Percentiles rank a stretch among this genome's conserved stretches.
Evolutionary conservation across 64 coral and sea anemone species (phyloP).

Genomic region (Cladopsammia gracilis): DNA sequence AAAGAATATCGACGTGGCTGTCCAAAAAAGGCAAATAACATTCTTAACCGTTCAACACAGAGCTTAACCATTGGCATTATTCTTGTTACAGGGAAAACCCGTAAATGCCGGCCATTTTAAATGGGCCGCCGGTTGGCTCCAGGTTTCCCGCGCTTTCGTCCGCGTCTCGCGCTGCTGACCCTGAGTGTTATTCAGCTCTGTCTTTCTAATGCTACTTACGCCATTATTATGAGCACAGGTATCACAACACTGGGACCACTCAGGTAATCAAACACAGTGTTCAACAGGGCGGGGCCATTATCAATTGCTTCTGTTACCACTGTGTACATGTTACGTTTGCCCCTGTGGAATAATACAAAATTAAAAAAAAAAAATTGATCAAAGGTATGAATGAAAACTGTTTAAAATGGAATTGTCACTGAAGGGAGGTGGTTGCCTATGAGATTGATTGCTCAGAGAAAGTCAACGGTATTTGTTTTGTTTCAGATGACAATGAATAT

Average conservation of each 20-base stretch:
- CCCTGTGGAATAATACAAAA: conserved; percentile 11
- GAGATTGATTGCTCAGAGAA: too few relatives aligned
- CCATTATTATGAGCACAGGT: conserved; percentile 76
- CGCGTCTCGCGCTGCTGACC: neutral
- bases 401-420: neutral
- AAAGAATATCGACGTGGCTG: too few relatives aligned
- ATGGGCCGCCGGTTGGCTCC: too few relatives aligned
- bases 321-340: conserved; percentile 73
- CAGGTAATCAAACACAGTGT: conserved; percentile 82
- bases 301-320: conserved; percentile 81
- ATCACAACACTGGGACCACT: conserved; percentile 75
- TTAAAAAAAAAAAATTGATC: neutral
- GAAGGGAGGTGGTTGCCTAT: too few relatives aligned
- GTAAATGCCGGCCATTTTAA: too few relatives aligned
- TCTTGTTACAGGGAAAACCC: too few relatives aligned
- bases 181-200: neutral
- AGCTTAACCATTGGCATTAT: too few relatives aligned
- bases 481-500: too few relatives aligned
- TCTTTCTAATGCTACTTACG: conserved; percentile 52
- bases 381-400: neutral
- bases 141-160: neutral
- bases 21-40: too few relatives aligned
- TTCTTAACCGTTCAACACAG: too few relatives aligned
- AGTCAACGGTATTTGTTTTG: too few relatives aligned
- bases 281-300: conserved; percentile 64